phyloP scores from a whole-genome alignment of 2,113 vertebrate species.

The Abramis brama region DNA sequence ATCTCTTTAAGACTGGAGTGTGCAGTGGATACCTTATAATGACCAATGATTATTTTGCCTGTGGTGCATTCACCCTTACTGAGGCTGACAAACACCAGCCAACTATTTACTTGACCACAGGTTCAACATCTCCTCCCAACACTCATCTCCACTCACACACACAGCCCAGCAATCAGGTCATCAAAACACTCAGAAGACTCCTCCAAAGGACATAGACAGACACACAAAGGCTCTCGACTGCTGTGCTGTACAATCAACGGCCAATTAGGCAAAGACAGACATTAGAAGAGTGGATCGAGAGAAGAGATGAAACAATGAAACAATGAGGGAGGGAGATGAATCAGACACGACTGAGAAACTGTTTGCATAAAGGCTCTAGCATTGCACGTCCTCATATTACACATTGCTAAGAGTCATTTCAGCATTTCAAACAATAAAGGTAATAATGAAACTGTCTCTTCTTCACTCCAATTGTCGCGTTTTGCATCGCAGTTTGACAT shows the following conservation, averaged over 20 bases:
- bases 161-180: background rate
- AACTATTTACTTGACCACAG: constrained; percentile 12
- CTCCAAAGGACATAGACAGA: constrained; percentile 16
- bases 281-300: background rate
- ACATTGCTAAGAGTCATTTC: no score
- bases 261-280: constrained; percentile 56
- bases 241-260: constrained; percentile 64
- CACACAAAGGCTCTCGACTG: constrained; percentile 32
- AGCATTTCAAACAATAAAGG: no score
- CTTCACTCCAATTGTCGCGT: no score
- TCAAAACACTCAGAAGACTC: constrained; percentile 7
- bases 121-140: constrained; percentile 8
- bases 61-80: constrained; percentile 1
- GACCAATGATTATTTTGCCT: background rate
- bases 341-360: constrained; percentile 16
- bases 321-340: constrained; percentile 7
- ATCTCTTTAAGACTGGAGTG: background rate
- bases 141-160: background rate
- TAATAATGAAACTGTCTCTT: no score
- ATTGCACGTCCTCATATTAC: no score
- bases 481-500: no score
- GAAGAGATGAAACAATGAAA: constrained; percentile 38
- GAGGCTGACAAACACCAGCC: constrained; percentile 26
- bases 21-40: background rate
- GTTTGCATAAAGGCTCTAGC: no score